phyloP scores from a whole-genome alignment of 2,113 vertebrate species.

The Nothocercus nigrocapillus region DNA sequence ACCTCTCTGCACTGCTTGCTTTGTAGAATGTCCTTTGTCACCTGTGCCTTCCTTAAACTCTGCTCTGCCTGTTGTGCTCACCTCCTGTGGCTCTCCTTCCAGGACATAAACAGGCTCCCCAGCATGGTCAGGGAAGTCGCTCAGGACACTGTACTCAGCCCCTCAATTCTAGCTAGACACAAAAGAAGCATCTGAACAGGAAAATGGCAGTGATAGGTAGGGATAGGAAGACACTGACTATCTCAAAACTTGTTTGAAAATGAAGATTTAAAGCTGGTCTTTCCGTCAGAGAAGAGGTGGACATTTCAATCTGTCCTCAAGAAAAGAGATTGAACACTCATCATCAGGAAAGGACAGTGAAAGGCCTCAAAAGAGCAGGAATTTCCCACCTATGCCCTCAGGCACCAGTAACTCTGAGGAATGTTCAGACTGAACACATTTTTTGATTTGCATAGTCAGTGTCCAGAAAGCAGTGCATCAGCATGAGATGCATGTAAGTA shows the following conservation, averaged over 20 bases:
- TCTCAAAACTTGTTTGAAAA: not conserved
- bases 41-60: not conserved
- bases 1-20: not conserved
- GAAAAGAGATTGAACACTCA: not conserved
- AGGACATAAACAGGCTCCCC: not conserved
- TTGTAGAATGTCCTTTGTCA: not conserved
- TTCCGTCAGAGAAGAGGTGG: not conserved
- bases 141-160: not conserved
- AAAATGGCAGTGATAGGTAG: not conserved
- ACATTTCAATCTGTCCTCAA: not conserved
- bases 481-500: not conserved
- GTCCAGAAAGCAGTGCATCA: not conserved
- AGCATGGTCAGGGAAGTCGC: not conserved
- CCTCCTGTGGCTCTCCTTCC: not conserved
- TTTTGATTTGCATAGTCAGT: not conserved
- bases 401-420: not conserved
- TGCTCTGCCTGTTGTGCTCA: accelerated
- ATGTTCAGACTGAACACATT: not conserved
- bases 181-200: not conserved
- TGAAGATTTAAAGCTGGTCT: not conserved
- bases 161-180: not conserved
- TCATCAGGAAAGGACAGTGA: not conserved
- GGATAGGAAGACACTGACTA: not conserved
- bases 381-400: not conserved
- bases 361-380: not conserved